phyloP scores from a whole-genome alignment of 2,797 vertebrate genomes.

The Staurois parvus region DNA sequence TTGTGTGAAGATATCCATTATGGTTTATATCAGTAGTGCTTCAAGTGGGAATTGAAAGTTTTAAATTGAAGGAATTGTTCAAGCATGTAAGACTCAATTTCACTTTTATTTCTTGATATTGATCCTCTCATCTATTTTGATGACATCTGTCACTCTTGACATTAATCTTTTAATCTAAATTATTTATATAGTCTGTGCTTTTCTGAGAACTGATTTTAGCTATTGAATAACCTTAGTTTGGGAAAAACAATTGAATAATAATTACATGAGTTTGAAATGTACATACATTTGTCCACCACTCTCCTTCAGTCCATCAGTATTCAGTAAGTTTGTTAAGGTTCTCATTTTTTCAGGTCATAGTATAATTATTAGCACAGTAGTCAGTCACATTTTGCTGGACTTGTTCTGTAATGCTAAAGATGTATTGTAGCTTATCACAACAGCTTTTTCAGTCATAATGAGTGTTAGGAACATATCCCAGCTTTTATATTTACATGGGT shows the following conservation, averaged over 20 bases:
- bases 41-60: conserved; percentile 23
- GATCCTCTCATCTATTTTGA: conserved; percentile 26
- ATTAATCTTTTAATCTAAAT: conserved; percentile 31
- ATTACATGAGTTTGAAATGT: not conserved
- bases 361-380: no score
- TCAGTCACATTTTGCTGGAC: no score
- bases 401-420: no score
- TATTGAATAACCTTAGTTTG: not conserved
- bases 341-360: no score
- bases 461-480: no score
- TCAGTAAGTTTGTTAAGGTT: no score
- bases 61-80: conserved; percentile 38
- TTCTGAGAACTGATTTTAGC: conserved; percentile 5
- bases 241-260: not conserved
- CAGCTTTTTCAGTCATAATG: no score
- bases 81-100: conserved; percentile 23
- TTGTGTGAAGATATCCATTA: not conserved
- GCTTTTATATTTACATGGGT: no score
- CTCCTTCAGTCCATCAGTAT: no score
- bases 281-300: not conserved
- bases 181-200: conserved; percentile 23
- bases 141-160: conserved; percentile 36
- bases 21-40: conserved; percentile 11
- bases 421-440: no score
- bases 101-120: conserved; percentile 34